Evolutionary conservation across 2,113 vertebrate genomes (phyloP), one percentile per base, ranked within the genome.

Genomic region (Hylia prasina): DNA sequence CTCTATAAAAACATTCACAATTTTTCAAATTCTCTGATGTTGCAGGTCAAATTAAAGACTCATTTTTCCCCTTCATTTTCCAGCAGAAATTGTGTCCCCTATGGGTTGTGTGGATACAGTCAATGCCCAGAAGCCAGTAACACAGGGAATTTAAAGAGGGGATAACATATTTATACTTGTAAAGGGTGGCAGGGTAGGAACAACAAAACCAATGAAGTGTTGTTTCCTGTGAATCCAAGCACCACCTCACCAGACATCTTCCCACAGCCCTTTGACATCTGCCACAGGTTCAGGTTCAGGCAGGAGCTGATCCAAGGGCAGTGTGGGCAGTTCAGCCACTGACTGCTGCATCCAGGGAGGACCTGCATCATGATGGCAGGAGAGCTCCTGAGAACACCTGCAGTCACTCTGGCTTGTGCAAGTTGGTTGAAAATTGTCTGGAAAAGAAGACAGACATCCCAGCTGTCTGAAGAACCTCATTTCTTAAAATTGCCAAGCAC

Each of bases 1-100:
- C 88, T 53, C 65, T 68, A 45, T 82, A 81, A 90, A 95, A 92
- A 51, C 81, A 75, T 42, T 77, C 56, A 69, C 10, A 17, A 64
- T 81, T 94, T 95, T 93, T 94, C 90, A 93, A 73, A 80, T 69
- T 81, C 79, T 89, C 85, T 93, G 76, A 71, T 95, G 82, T 78
- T 90, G n/a, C 75, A 78, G 72, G 60, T 82, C 87, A 87, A 90
- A 60, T 83, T 94, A 93, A 87, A 88, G 61, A 54, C 70, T 89
- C 35, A 7, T 76, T 89, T 96, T 76, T 12, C 28, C 66, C 84
- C 61, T 70, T 82, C 70, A 53, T 93, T 83, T 87, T 84, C 44
- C 37, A 90, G 33, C 40, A 94, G 69, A 72, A 90, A 82, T 50
- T 93, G 77, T 89, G 92, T 93, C 86, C 80, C 85, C 77, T 87